Evolutionary conservation across 2,888 invertebrate genomes (phyloP).

Genomic region (Athripsodes cinereus): DNA sequence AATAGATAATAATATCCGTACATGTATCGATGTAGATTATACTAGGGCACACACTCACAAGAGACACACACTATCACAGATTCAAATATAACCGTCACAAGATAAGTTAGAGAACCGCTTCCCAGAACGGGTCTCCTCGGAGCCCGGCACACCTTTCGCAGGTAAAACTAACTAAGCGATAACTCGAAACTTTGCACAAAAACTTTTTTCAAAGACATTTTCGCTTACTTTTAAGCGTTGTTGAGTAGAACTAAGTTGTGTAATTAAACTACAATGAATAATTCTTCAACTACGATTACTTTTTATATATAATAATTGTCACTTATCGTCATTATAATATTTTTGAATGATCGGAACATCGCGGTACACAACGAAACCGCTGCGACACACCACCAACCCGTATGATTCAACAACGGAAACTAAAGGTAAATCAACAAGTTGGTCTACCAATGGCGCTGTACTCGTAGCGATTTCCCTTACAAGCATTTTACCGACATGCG

Average conservation of each 20-base stretch:
- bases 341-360: constrained; percentile 12
- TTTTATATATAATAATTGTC: constrained; percentile 2
- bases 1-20: background rate
- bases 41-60: constrained; percentile 5
- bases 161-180: constrained; percentile 10
- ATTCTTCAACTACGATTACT: background rate
- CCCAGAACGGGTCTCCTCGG: constrained; percentile 14
- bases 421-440: constrained; percentile 19
- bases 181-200: constrained; percentile 20
- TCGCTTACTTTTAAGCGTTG: background rate
- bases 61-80: constrained; percentile 18
- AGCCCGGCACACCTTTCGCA: constrained; percentile 17
- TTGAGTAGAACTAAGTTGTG: background rate
- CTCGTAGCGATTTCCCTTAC: constrained; percentile 7
- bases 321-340: constrained; percentile 11
- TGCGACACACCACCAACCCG: background rate
- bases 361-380: constrained; percentile 8
- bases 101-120: constrained; percentile 16
- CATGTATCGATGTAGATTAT: background rate
- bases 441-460: constrained; percentile 7
- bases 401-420: constrained; percentile 11
- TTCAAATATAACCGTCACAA: constrained; percentile 20
- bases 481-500: constrained; percentile 8
- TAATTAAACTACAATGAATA: background rate
- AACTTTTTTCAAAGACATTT: constrained; percentile 17